phyloP scores from a whole-genome alignment of 2,888 invertebrate species.

The Drosophila heteroneura region DNA sequence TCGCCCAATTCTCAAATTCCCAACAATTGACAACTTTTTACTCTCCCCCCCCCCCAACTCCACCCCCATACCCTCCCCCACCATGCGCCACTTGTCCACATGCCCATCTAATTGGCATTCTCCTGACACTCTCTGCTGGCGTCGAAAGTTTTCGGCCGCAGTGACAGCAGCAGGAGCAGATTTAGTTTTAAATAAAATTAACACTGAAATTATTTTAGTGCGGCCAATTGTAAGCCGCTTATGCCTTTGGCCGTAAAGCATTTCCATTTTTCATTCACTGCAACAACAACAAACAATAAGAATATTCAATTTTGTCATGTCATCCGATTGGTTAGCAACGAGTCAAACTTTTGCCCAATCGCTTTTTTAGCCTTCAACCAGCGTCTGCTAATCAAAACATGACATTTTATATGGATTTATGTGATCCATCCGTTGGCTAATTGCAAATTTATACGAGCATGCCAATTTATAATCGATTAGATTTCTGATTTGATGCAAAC shows the following conservation, averaged over 20 bases:
- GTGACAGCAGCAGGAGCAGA: constrained; percentile 7
- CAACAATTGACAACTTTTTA: constrained; percentile 2
- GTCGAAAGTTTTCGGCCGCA: constrained; percentile 46
- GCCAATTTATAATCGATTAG: neutral
- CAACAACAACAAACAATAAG: constrained; percentile 24
- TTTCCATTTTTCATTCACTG: constrained; percentile 47
- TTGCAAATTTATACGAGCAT: neutral
- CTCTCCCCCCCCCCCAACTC: neutral
- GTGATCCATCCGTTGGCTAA: neutral
- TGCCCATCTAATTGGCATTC: constrained; percentile 72
- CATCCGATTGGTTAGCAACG: constrained; percentile 24
- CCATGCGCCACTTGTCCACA: constrained; percentile 8
- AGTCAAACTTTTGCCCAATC: constrained; percentile 26
- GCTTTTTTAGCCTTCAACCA: constrained; percentile 23
- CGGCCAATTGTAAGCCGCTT: constrained; percentile 72
- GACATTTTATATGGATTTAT: constrained; percentile 17
- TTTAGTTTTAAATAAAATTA: constrained; percentile 68
- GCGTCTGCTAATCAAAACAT: constrained; percentile 28
- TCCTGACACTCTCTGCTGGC: constrained; percentile 37
- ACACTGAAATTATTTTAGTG: constrained; percentile 76
- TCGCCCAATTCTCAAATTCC: constrained; percentile 7
- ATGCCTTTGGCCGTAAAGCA: constrained; percentile 38
- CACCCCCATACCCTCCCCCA: neutral
- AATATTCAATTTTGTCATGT: constrained; percentile 14
- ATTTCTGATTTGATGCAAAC: neutral